A percentile compares a stretch with the other conserved stretches of the same genome.
Evolutionary conservation across 2,113 vertebrate species (phyloP).

Genomic region (Scartelaos histophorus): DNA sequence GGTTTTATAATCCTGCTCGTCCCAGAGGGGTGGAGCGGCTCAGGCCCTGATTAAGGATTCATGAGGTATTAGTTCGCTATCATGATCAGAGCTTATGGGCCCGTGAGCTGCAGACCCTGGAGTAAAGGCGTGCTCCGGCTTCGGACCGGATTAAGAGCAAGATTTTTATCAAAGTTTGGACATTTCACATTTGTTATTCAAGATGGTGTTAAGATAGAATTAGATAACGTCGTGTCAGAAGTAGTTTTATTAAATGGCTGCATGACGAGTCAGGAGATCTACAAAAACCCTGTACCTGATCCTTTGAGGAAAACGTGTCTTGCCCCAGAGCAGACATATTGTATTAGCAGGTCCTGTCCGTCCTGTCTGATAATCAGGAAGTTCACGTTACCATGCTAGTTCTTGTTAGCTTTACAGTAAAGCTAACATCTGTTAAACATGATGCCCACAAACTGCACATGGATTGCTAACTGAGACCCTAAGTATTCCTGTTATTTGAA

Average conservation of each 20-base stretch:
- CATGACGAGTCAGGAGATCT: background rate
- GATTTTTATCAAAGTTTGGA: background rate
- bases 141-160: background rate
- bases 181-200: background rate
- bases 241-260: background rate
- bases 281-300: too few relatives aligned
- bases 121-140: background rate
- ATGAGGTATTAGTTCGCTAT: slow-evolving; percentile 47
- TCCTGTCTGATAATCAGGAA: too few relatives aligned
- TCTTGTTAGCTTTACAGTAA: too few relatives aligned
- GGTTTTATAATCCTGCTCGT: slow-evolving; percentile 41
- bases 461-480: too few relatives aligned
- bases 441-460: too few relatives aligned
- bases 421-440: too few relatives aligned
- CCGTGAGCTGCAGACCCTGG: slow-evolving; percentile 36
- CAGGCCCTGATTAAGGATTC: slow-evolving; percentile 61
- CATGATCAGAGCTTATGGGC: slow-evolving; percentile 46
- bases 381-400: too few relatives aligned
- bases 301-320: too few relatives aligned
- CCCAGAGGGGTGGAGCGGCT: slow-evolving; percentile 28
- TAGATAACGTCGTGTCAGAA: background rate
- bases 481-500: too few relatives aligned
- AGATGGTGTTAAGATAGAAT: background rate
- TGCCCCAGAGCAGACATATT: too few relatives aligned
- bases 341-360: too few relatives aligned